phyloP scores from a whole-genome alignment of 2,797 vertebrate species.

The Acrossocheilus fasciatus region DNA sequence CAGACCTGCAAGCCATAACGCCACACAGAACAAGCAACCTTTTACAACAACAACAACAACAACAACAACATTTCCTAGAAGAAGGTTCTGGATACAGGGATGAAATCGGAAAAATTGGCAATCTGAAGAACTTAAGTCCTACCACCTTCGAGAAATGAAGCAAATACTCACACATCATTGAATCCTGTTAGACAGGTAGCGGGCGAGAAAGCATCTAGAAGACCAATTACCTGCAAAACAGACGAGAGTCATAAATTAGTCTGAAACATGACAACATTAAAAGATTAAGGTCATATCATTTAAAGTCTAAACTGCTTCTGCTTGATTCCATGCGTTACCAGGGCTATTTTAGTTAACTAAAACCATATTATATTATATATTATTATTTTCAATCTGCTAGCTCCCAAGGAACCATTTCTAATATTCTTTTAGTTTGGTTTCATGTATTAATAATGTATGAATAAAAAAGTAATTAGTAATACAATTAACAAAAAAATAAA shows the following conservation, averaged over 20 bases:
- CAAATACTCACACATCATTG: conserved; percentile 93
- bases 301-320: background rate
- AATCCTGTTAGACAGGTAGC: conserved; percentile 91
- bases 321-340: background rate
- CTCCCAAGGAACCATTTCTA: too few relatives aligned
- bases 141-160: background rate
- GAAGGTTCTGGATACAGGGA: background rate
- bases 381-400: too few relatives aligned
- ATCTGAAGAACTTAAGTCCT: background rate
- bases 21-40: background rate
- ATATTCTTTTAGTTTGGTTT: too few relatives aligned
- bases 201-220: conserved; percentile 95
- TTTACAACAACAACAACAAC: background rate
- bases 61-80: background rate
- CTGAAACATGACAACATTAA: background rate
- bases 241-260: conserved; percentile 51
- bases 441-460: too few relatives aligned
- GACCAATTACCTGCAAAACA: conserved; percentile 90
- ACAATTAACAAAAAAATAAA: too few relatives aligned
- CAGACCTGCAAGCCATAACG: background rate
- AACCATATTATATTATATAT: too few relatives aligned
- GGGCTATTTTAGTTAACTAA: too few relatives aligned
- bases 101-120: background rate
- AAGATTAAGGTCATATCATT: background rate
- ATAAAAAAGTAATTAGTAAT: too few relatives aligned